Percentiles rank a stretch among this genome's conserved stretches.
These are phyloP conservation scores for Ophion ellenae DNA, from an alignment of 2,888 invertebrate species.

Conservation along the genomic window DNA sequence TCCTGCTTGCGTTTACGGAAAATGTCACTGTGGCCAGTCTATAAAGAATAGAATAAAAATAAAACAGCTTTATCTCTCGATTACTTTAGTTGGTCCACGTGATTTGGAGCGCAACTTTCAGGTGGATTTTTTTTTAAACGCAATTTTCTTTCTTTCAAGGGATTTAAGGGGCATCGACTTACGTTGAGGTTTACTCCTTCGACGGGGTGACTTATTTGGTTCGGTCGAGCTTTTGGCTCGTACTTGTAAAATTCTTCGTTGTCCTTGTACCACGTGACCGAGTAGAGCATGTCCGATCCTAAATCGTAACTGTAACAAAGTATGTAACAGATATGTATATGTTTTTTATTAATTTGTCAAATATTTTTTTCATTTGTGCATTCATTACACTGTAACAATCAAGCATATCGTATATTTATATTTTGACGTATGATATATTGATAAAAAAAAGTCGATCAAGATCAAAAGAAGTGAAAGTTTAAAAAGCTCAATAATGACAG, in stretches of 20 bases:
- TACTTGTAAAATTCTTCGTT: conserved; percentile 85
- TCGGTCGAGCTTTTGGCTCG: conserved; percentile 80
- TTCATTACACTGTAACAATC: not conserved
- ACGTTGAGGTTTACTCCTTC: conserved; percentile 83
- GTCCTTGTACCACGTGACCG: conserved; percentile 85
- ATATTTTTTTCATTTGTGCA: not conserved
- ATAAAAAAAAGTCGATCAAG: too few relatives aligned
- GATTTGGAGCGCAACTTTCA: too few relatives aligned
- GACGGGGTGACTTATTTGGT: conserved; percentile 80
- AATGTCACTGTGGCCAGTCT: conserved; percentile 22
- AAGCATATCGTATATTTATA: too few relatives aligned
- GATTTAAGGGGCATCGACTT: conserved; percentile 70
- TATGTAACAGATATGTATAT: too few relatives aligned
- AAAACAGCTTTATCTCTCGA: too few relatives aligned
- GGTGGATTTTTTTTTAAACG: not conserved
- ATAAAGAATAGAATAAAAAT: not conserved
- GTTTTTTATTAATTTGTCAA: not conserved
- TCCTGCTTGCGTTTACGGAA: conserved; percentile 40
- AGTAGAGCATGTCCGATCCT: conserved; percentile 83
- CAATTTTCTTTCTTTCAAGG: not conserved
- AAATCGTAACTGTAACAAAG: conserved; percentile 83
- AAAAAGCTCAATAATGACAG: too few relatives aligned
- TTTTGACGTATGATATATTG: too few relatives aligned
- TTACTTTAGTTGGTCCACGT: too few relatives aligned
- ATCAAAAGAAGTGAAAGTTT: too few relatives aligned